phyloP scores from a whole-genome alignment of 2,888 invertebrate genomes.

The Cyclophora punctaria region DNA sequence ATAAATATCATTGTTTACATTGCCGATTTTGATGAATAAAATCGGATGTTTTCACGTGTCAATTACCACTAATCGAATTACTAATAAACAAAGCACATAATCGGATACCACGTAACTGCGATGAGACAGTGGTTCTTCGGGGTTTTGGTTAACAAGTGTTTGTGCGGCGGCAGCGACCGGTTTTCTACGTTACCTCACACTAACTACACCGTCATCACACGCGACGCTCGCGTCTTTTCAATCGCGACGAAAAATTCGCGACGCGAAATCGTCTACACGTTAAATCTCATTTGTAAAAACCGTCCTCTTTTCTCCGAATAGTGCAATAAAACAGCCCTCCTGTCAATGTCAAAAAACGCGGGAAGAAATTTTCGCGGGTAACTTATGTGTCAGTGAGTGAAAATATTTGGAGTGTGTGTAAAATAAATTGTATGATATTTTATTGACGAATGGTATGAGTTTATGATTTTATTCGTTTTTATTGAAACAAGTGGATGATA shows the following conservation, averaged over 20 bases:
- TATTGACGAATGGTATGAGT: conserved; percentile 39
- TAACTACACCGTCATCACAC: conserved; percentile 48
- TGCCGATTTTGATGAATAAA: neutral
- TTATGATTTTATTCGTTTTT: conserved; percentile 22
- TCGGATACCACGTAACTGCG: conserved; percentile 19
- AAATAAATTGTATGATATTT: conserved; percentile 26
- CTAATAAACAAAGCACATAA: conserved; percentile 8
- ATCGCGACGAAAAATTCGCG: conserved; percentile 56
- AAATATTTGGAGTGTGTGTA: conserved; percentile 16
- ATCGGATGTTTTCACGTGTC: neutral
- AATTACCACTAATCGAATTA: conserved; percentile 6
- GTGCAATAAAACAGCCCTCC: conserved; percentile 16
- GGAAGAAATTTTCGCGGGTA: conserved; percentile 15
- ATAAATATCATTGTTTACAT: neutral
- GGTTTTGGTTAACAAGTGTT: conserved; percentile 17
- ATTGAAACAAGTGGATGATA: conserved; percentile 47
- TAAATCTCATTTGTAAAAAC: conserved; percentile 11
- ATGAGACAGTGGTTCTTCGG: conserved; percentile 12
- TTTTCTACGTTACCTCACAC: conserved; percentile 51
- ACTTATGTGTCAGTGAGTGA: no score
- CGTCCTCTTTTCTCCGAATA: conserved; percentile 16
- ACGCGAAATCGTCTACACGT: conserved; percentile 42
- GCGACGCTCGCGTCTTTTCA: conserved; percentile 59
- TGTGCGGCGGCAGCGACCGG: conserved; percentile 33
- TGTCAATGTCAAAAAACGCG: conserved; percentile 15